Evolutionary conservation across 2,113 vertebrate genomes (phyloP), one percentile per base, ranked within the genome.

Genomic region (Strigops habroptila): DNA sequence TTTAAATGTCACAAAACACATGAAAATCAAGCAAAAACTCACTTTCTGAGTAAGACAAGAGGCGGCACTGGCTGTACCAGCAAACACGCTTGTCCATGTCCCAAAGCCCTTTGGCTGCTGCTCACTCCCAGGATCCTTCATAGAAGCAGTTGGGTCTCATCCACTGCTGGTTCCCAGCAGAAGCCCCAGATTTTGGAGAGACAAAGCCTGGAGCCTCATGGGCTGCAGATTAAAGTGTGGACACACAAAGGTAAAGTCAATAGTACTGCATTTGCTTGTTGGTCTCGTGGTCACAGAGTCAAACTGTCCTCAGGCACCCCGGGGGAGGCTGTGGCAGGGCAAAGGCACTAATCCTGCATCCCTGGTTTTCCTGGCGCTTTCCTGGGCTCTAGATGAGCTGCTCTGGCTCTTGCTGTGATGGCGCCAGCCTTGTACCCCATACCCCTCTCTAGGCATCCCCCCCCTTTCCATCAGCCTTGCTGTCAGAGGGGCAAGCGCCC

Each of bases 51-150:
- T 19, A n/a, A 80, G 67, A 25, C 18, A 41, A 53, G 71, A 59
- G 57, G 57, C 16, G 57, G 33, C 22, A 35, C 35, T 35, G 57
- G 22, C 33, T 35, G 22, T 23, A 23, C 57, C 57, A 59, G 33
- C 57, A 59, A 35, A 35, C 22, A 35, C 57, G 8, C 14, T 35
- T 59, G 57, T 59, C 57, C 57, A 35, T 23, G 22, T 16, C 57
- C 4, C 57, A 59, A 81, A 51, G 5, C 23, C 23, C 23, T 74
- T 46, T 6, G 30, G 22, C 62, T 81, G 64, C 76, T 73, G 41
- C 33, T 82, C 2, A 5, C 5, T 35, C 51, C 14, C 0, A 2
- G 49, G 41, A 9, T 48, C 43, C 22, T 15, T 41, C 4, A 1
- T 17, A 53, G 60, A 14, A 55, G 53, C 48, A 48, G 37, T 0